phyloP scores from a whole-genome alignment of 2,888 invertebrate genomes.

The Anodontia alba region DNA sequence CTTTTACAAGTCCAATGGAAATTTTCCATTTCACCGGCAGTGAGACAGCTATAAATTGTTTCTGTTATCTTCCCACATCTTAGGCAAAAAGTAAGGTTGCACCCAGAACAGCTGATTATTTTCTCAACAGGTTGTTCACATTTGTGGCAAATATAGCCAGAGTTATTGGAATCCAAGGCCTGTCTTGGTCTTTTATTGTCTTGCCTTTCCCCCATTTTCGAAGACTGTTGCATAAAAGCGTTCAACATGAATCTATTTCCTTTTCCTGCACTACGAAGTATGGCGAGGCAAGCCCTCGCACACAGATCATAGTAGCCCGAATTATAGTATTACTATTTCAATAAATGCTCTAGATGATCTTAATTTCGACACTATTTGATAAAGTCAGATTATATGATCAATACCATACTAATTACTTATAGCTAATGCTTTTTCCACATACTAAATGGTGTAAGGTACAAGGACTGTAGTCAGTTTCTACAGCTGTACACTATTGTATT shows the following conservation, averaged over 20 bases:
- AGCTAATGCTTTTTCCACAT: too few species aligned
- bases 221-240: neutral
- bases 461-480: too few species aligned
- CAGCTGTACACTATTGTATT: too few species aligned
- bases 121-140: neutral
- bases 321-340: too few species aligned
- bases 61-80: conserved; percentile 6
- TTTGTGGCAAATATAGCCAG: neutral
- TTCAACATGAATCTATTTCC: neutral
- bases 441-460: too few species aligned
- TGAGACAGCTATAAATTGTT: neutral
- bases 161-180: neutral
- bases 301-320: too few species aligned
- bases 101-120: neutral
- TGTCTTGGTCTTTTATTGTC: conserved; percentile 3
- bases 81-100: neutral
- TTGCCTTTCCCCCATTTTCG: neutral
- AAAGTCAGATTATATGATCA: too few species aligned
- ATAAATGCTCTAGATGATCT: too few species aligned
- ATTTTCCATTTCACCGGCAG: neutral
- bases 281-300: conserved; percentile 19
- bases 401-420: too few species aligned
- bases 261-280: neutral
- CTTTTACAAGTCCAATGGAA: neutral
- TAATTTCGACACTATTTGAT: too few species aligned